Evolutionary conservation across 2,797 vertebrate species (phyloP).

Genomic region (Spinus olivaceus): DNA sequence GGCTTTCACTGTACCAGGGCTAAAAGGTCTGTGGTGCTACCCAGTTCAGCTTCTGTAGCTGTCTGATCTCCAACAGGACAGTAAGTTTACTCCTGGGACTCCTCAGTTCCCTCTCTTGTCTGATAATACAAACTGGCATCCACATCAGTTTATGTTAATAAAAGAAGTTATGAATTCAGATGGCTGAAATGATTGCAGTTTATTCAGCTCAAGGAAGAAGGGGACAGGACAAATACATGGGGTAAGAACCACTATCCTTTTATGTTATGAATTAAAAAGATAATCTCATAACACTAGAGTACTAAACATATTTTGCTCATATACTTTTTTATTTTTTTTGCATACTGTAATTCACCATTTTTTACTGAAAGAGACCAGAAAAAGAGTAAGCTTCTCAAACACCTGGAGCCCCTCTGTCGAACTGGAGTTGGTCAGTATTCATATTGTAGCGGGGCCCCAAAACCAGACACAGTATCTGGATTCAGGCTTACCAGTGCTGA

Average conservation of each 20-base stretch:
- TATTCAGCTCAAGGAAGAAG: neutral
- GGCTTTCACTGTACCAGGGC: neutral
- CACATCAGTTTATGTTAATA: neutral
- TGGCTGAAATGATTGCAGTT: neutral
- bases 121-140: neutral
- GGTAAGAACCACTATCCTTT: neutral
- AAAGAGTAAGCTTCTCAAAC: neutral
- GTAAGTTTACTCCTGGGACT: neutral
- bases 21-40: neutral
- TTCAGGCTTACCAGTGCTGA: neutral
- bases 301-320: neutral
- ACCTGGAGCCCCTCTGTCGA: neutral
- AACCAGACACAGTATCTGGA: neutral
- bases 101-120: neutral
- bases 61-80: neutral
- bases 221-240: neutral
- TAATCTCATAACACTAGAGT: neutral
- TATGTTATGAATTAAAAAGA: neutral
- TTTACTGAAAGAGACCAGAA: neutral
- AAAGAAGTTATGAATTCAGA: neutral
- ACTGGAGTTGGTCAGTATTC: neutral
- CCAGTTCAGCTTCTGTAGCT: neutral
- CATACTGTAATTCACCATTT: neutral
- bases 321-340: neutral
- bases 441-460: rapidly evolving